These are phyloP conservation scores for Xenus cinereus DNA, from an alignment of 2,113 vertebrate genomes.

Conservation along the genomic window DNA sequence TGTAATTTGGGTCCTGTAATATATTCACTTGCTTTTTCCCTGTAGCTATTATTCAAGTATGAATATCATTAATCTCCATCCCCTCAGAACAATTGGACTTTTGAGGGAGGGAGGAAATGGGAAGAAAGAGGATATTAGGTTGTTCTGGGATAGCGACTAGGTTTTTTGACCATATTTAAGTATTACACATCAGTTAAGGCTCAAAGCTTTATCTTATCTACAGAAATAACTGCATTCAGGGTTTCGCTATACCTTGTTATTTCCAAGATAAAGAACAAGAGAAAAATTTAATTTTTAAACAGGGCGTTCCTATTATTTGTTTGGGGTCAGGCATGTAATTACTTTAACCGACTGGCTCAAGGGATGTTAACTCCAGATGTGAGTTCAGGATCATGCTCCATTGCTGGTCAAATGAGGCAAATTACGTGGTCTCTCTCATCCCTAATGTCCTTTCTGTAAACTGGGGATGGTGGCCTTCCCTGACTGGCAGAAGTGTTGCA, in stretches of 20 bases:
- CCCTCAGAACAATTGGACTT: slow-evolving; percentile 18
- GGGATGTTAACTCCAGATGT: background rate
- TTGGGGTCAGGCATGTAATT: slow-evolving; percentile 2
- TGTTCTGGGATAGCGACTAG: background rate
- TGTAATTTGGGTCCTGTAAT: slow-evolving; percentile 28
- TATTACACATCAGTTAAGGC: slow-evolving; percentile 17
- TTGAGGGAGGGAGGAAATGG: background rate
- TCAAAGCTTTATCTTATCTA: slow-evolving; percentile 10
- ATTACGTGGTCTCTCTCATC: background rate
- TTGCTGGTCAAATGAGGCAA: background rate
- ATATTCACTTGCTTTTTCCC: slow-evolving; percentile 17
- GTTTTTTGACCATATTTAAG: background rate
- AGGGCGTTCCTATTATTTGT: background rate
- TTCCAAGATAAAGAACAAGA: background rate
- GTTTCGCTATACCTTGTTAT: background rate
- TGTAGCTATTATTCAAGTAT: slow-evolving; percentile 34
- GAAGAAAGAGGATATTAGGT: slow-evolving; percentile 8
- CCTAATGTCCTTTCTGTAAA: background rate
- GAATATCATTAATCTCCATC: slow-evolving; percentile 43
- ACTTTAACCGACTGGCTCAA: background rate
- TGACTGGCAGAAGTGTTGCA: background rate
- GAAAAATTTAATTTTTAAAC: slow-evolving; percentile 20
- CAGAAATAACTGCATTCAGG: background rate
- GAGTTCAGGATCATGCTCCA: background rate
- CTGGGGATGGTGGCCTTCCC: background rate